These are phyloP conservation scores for Desmophyllum pertusum DNA, from an alignment of 92 coral and sea anemone genomes.

Conservation along the genomic window DNA sequence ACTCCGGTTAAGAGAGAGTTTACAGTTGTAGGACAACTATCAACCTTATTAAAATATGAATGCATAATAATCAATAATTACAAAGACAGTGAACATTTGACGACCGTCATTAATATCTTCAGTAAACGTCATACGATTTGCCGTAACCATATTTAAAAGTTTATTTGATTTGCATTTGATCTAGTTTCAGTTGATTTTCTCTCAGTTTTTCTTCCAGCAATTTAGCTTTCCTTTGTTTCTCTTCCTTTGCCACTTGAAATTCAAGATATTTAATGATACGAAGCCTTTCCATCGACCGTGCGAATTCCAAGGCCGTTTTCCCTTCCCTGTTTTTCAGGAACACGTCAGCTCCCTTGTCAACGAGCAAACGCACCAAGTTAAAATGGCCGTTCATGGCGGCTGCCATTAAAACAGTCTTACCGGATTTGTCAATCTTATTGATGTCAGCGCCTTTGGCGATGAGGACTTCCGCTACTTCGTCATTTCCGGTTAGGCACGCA, in stretches of 20 bases:
- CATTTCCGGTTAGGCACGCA: constrained; percentile 89
- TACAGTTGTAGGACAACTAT: too few relatives aligned
- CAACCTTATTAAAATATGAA: not conserved
- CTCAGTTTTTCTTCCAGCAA: constrained; percentile 70
- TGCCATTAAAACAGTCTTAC: constrained; percentile 94
- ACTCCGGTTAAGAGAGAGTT: too few relatives aligned
- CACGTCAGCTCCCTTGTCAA: constrained; percentile 95
- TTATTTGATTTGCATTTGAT: constrained; percentile 28
- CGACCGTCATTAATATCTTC: not conserved
- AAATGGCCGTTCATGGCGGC: constrained; percentile 97
- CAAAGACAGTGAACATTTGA: not conserved
- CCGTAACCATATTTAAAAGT: not conserved
- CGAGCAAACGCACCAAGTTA: constrained; percentile 87
- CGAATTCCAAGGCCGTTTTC: constrained; percentile 94
- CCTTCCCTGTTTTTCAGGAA: constrained; percentile 88
- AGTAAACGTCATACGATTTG: not conserved
- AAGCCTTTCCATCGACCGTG: constrained; percentile 90
- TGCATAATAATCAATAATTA: not conserved
- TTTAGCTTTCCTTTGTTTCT: constrained; percentile 87
- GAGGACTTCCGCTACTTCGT: constrained; percentile 85
- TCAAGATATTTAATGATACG: constrained; percentile 89
- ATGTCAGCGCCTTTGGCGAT: constrained; percentile 90
- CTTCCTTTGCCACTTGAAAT: constrained; percentile 81
- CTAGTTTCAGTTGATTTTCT: constrained; percentile 31
- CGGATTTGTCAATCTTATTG: constrained; percentile 87